Percentiles rank a stretch among this genome's conserved stretches.
These are phyloP conservation scores for Poeciliopsis turrubarensis DNA, from an alignment of 2,113 vertebrate species.

Conservation along the genomic window DNA sequence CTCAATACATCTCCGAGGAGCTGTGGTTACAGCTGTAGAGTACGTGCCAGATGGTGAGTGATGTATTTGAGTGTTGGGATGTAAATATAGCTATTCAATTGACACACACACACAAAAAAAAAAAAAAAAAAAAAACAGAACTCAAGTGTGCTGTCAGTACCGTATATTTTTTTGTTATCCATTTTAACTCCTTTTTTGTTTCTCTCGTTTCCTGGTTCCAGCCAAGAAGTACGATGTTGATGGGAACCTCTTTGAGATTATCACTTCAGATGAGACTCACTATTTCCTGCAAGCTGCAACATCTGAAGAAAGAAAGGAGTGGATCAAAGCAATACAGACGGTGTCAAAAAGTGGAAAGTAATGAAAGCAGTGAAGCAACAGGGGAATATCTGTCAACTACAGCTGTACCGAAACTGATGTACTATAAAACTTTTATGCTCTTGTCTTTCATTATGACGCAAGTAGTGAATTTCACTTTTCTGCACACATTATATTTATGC, in stretches of 20 bases:
- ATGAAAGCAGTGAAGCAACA: slow-evolving; percentile 2
- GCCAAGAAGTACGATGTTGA: slow-evolving; percentile 87
- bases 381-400: slow-evolving; percentile 6
- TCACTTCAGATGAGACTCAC: slow-evolving; percentile 92
- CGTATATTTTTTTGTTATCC: background rate
- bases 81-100: background rate
- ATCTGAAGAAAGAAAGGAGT: slow-evolving; percentile 88
- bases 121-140: background rate
- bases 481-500: background rate
- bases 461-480: background rate
- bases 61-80: background rate
- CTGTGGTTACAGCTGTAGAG: slow-evolving; percentile 92
- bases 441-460: slow-evolving; percentile 14
- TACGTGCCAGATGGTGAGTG: slow-evolving; percentile 87
- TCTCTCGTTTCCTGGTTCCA: slow-evolving; percentile 47
- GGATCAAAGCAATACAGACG: slow-evolving; percentile 92
- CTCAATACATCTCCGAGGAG: slow-evolving; percentile 89
- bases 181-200: background rate
- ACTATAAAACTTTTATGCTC: background rate
- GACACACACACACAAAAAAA: background rate
- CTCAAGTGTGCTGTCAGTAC: slow-evolving; percentile 9
- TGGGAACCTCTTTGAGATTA: slow-evolving; percentile 97
- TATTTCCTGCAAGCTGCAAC: slow-evolving; percentile 92
- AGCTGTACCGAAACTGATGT: background rate
- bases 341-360: slow-evolving; percentile 91